phyloP scores from a whole-genome alignment of 2,797 vertebrate genomes.

The Monodelphis domestica region DNA sequence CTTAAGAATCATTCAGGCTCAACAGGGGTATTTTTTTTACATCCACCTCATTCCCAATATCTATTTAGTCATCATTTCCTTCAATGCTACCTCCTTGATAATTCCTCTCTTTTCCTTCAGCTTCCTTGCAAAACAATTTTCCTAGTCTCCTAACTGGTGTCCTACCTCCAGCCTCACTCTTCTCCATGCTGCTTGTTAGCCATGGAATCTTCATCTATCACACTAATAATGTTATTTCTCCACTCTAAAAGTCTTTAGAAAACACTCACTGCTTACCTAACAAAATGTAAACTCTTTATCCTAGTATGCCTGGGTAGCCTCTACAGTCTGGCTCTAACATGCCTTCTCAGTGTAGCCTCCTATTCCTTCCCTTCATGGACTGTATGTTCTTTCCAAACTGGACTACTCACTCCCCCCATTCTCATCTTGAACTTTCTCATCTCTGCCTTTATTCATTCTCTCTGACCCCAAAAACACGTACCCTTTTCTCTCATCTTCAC shows the following conservation, averaged over 20 bases:
- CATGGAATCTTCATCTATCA: not conserved
- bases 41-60: not conserved
- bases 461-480: not conserved
- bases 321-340: not conserved
- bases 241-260: not conserved
- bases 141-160: not conserved
- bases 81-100: not conserved
- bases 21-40: no score
- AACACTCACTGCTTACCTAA: not conserved
- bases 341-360: not conserved
- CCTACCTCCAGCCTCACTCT: not conserved
- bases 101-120: not conserved
- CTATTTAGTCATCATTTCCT: not conserved
- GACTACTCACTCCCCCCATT: not conserved
- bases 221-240: not conserved
- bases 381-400: not conserved
- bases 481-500: not conserved
- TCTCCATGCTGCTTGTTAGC: not conserved
- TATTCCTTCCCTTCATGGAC: not conserved
- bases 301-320: not conserved
- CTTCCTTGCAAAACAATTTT: not conserved
- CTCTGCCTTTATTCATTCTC: not conserved
- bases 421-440: not conserved
- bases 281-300: not conserved
- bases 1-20: not conserved